These are phyloP conservation scores for Bombus ignitus DNA, from an alignment of 1,140 invertebrate species.

Conservation along the genomic window DNA sequence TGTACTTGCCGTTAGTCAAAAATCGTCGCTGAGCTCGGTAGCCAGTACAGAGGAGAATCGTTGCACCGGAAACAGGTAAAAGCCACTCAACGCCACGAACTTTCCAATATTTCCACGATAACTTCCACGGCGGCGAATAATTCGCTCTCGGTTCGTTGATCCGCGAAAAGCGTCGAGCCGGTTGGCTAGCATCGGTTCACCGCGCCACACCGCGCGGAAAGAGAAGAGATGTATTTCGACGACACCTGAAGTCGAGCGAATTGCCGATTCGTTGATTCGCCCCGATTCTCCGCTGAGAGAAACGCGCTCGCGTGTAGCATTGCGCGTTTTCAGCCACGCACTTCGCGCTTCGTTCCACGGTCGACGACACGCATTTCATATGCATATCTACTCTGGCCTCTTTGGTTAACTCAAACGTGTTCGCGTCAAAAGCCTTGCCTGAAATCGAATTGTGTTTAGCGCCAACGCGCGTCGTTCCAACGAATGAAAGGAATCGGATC, in stretches of 20 bases:
- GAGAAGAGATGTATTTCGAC: conserved; percentile 29
- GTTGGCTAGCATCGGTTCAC: conserved; percentile 54
- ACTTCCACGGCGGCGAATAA: conserved; percentile 73
- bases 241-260: conserved; percentile 39
- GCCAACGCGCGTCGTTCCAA: background rate
- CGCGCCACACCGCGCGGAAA: background rate
- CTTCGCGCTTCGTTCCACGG: conserved; percentile 46
- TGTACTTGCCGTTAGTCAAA: conserved; percentile 36
- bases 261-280: conserved; percentile 36
- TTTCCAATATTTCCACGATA: conserved; percentile 75
- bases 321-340: conserved; percentile 53
- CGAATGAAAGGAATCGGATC: conserved; percentile 28
- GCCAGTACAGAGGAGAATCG: conserved; percentile 11
- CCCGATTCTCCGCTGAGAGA: conserved; percentile 27
- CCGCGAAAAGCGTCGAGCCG: conserved; percentile 75
- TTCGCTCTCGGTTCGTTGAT: conserved; percentile 74
- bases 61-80: conserved; percentile 53
- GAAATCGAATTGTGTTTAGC: conserved; percentile 34
- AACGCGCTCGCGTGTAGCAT: conserved; percentile 59
- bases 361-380: conserved; percentile 40
- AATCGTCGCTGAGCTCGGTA: conserved; percentile 36
- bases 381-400: conserved; percentile 22
- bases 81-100: conserved; percentile 56
- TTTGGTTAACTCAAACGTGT: background rate
- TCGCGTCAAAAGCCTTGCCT: conserved; percentile 6